Evolutionary conservation across 2,888 invertebrate species (phyloP), one percentile per base, ranked within the genome.

Genomic region (Drosophila merina): DNA sequence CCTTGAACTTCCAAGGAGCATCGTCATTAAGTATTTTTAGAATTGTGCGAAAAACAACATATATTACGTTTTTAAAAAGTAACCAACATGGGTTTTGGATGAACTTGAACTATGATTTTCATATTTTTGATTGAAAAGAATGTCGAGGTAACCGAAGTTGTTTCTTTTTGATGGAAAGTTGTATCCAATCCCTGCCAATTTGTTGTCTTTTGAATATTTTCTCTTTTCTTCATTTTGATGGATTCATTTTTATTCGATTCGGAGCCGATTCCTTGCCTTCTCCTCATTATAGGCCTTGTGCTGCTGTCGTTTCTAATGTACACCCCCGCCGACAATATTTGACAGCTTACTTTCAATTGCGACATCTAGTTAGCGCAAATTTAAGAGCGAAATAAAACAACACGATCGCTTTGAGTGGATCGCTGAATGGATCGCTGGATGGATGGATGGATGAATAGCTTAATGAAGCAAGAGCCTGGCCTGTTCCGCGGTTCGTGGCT

Each of bases 331-430:
- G 64, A 71, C 60, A 59, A 67, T 74, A 76, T 76, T 70, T 84
- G 88, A 84, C 86, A 88, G 86, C 86, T 86, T 72, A 84, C 84
- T 86, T 88, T 84, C 88, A 88, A 86, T 88, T 88, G 88, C 84
- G 79, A 80, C 84, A 88, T 86, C 84, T 88, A 84, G 84, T 84
- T 84, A 84, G 81, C 64, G 86, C 75, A 83, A 75, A 87, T 88
- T 86, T 60, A 88, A 86, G 86, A 80, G 77, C 52, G 75, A 87
- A 86, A 86, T 82, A 82, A 82, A 82, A 81, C 85, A 71, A 85
- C 75, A 84, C 85, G 85, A 82, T 82, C 87, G 70, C 51, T 64
- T 42, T 47, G 60, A 64, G 66, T 20, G 45, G 63, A 66, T 78
- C 58, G 62, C 25, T 26, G 36, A 26, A 26, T 48, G 50, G 33